Conservation (phyloP, 2,113 vertebrate genomes). For the Tichodroma muraria region DNA sequence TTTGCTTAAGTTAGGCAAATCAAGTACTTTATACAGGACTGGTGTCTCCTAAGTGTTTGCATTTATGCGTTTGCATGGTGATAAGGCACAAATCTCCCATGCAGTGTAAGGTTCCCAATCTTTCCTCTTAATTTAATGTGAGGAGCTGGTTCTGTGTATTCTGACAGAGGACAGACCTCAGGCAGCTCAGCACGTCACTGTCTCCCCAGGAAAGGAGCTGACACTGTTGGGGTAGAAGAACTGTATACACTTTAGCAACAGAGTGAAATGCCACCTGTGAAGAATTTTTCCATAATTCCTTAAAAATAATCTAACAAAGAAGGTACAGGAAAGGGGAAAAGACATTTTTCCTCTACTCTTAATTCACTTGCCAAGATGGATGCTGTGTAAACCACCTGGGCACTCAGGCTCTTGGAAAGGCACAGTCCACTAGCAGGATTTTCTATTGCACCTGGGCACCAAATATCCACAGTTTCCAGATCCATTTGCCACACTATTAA, state of each 20-base stretch:
- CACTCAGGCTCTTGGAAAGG: not conserved
- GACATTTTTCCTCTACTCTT: not conserved
- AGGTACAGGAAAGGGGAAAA: not conserved
- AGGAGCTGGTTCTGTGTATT: not conserved
- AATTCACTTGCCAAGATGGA: not conserved
- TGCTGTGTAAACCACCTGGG: not conserved
- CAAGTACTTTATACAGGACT: not conserved
- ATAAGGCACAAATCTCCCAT: accelerated
- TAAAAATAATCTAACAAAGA: not conserved
- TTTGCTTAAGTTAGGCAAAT: not conserved
- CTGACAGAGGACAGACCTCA: not conserved
- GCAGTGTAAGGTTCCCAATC: not conserved
- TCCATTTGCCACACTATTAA: not conserved
- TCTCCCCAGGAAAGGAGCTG: not conserved
- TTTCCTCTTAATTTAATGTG: not conserved
- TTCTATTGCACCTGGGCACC: not conserved
- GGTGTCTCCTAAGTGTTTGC: not conserved
- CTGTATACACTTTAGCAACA: not conserved
- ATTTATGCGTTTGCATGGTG: not conserved
- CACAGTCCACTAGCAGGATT: not conserved
- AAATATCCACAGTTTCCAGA: not conserved
- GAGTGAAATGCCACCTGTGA: not conserved
- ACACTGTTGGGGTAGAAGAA: not conserved
- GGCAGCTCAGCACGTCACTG: not conserved
- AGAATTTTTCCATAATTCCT: not conserved